phyloP scores from a whole-genome alignment of 1,140 invertebrate genomes.

The Lucilia cuprina region DNA sequence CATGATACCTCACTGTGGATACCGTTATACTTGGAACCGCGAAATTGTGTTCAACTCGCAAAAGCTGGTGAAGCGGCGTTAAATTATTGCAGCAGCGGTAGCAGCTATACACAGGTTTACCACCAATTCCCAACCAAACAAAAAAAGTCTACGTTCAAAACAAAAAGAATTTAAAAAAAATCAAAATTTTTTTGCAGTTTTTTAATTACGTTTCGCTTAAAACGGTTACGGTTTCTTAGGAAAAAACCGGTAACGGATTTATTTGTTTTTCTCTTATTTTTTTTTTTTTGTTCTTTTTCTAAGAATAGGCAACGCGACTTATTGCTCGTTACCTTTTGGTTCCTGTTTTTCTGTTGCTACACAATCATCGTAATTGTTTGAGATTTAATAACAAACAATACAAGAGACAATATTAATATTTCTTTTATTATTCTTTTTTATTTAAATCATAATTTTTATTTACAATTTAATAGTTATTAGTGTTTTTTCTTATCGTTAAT shows the following conservation, averaged over 20 bases:
- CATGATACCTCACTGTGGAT: constrained; percentile 73
- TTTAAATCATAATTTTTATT: background rate
- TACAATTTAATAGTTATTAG: background rate
- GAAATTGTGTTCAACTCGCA: constrained; percentile 89
- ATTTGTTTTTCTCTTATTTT: background rate
- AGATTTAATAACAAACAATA: background rate
- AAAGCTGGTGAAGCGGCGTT: constrained; percentile 86
- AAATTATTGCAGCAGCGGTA: constrained; percentile 41
- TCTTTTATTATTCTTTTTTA: background rate
- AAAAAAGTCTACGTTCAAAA: constrained; percentile 33
- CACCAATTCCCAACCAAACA: background rate
- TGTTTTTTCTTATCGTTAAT: background rate
- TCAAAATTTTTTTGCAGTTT: background rate
- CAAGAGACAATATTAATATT: background rate
- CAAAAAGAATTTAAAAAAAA: background rate
- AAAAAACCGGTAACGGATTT: background rate
- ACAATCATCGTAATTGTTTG: background rate
- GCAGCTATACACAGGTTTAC: constrained; percentile 7
- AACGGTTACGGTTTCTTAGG: background rate
- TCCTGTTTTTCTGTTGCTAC: background rate
- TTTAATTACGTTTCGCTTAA: background rate
- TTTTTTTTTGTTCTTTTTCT: background rate
- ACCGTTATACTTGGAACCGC: constrained; percentile 87
- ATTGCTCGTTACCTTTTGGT: background rate
- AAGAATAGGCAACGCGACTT: background rate